Evolutionary conservation across 2,113 vertebrate species (phyloP), one percentile per base, ranked within the genome.

Genomic region (Trematocara marginatum): DNA sequence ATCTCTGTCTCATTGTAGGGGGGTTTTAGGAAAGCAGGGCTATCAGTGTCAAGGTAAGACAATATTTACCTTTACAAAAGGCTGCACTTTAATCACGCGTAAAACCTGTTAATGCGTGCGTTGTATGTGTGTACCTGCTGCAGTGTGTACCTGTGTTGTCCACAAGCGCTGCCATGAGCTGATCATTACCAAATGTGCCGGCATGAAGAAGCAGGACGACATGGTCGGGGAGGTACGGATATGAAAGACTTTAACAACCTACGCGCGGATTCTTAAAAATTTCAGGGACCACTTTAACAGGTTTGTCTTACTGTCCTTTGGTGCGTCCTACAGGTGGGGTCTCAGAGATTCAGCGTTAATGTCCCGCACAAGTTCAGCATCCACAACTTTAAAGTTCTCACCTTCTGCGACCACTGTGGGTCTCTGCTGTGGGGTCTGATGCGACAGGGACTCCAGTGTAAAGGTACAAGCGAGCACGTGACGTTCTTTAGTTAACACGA

Each of bases 381-480:
- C 94, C 99, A 99, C 96, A 99, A 98, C 97, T 99, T 99, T 96
- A 99, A 99, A 96, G 99, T 99, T 54, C 99, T 98, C 88, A 99
- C 98, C 56, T 99, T 99, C 97, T 99, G 99, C 76, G 98, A 99
- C 95, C 99, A 99, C 96, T 99, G 99, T 85, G 99, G 98, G 86
- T 99, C 98, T 12, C 96, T 99, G 94, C 97, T 99, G 92, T 99
- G 99, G 99, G 99, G 99, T 85, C 97, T 99, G 90, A 95, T 99
- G 96, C 96, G 98, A 92, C 98, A 99, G 96, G 99, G 99, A 82
- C 97, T 99, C 94, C 99, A 99, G 93, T 99, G 99, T 94, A 99
- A 99, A 97, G 98, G 99, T 98, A 49, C 66, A 47, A 71, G 66
- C 16, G 26, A 47, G 10, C 23, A 49, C 0, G 4, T 13, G 35